Conservation (phyloP, 2,888 invertebrate species). For the Apamea crenata region DNA sequence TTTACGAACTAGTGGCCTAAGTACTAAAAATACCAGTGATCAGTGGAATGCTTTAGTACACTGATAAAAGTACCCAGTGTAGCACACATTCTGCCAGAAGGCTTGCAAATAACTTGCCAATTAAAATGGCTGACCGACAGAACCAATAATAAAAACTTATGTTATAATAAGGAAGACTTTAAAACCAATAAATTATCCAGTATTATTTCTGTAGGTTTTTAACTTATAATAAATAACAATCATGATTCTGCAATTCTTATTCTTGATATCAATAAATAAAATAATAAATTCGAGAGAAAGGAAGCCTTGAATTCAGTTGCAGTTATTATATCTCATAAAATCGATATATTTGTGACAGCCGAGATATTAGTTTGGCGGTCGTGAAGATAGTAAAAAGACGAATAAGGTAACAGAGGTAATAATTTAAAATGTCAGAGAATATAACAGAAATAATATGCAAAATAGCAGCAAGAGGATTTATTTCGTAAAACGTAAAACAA, state of each 20-base stretch:
- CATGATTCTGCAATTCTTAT: constrained; percentile 22
- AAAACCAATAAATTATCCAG: constrained; percentile 11
- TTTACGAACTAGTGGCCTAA: background rate
- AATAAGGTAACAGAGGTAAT: constrained; percentile 27
- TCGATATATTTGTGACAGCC: constrained; percentile 54
- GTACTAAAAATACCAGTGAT: background rate
- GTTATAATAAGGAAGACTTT: constrained; percentile 19
- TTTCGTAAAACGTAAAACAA: constrained; percentile 26
- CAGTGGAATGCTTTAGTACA: background rate
- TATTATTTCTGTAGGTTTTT: background rate
- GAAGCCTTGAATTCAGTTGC: constrained; percentile 57
- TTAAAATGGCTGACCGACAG: constrained; percentile 15
- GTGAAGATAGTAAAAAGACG: constrained; percentile 35
- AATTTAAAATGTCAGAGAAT: constrained; percentile 20
- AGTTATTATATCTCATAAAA: constrained; percentile 53
- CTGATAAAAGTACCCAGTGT: background rate
- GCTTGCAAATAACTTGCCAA: background rate
- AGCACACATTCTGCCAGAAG: background rate
- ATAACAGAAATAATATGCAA: constrained; percentile 26
- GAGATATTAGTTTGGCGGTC: constrained; percentile 38
- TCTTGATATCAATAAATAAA: constrained; percentile 35
- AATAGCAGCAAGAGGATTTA: background rate
- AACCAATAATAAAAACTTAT: constrained; percentile 14
- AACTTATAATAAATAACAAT: constrained; percentile 20
- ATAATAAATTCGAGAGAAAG: constrained; percentile 54